These are phyloP conservation scores for Trichogramma pretiosum DNA, from an alignment of 1,140 invertebrate species.

Conservation along the genomic window DNA sequence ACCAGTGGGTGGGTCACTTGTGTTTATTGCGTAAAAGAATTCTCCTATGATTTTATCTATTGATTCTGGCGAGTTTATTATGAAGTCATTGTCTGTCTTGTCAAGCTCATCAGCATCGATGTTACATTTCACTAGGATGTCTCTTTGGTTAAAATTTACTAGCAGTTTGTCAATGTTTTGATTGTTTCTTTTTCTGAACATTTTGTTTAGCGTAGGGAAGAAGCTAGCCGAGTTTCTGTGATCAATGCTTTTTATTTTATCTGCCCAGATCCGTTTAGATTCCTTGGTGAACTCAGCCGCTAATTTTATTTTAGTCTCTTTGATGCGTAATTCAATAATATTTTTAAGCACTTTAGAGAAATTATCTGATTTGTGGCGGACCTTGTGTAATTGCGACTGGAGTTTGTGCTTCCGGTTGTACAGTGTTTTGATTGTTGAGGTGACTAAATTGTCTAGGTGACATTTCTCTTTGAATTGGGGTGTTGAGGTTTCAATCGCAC, in stretches of 20 bases:
- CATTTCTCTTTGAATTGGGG: not conserved
- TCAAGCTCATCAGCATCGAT: not conserved
- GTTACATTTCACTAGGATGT: not conserved
- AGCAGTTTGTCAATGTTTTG: not conserved
- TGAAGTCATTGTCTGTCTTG: not conserved
- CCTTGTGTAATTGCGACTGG: not conserved
- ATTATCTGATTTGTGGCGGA: not conserved
- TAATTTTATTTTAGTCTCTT: not conserved
- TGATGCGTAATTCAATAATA: not conserved
- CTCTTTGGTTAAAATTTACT: not conserved
- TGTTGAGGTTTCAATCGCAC: not conserved
- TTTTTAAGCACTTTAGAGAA: not conserved
- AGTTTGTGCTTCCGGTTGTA: not conserved
- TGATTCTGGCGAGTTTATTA: not conserved
- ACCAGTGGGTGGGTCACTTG: not conserved
- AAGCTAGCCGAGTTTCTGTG: not conserved
- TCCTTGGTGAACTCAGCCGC: not conserved
- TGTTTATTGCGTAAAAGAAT: not conserved
- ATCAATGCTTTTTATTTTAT: not conserved
- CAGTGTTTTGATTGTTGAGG: not conserved
- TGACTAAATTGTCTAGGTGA: not conserved
- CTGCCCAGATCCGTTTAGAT: not conserved
- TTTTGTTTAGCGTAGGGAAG: not conserved
- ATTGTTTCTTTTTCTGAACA: not conserved
- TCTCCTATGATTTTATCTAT: not conserved